A percentile compares a stretch with the other conserved stretches of the same genome.
Conservation (phyloP, 1,140 invertebrate species). For the Andrena cerasifolii region DNA sequence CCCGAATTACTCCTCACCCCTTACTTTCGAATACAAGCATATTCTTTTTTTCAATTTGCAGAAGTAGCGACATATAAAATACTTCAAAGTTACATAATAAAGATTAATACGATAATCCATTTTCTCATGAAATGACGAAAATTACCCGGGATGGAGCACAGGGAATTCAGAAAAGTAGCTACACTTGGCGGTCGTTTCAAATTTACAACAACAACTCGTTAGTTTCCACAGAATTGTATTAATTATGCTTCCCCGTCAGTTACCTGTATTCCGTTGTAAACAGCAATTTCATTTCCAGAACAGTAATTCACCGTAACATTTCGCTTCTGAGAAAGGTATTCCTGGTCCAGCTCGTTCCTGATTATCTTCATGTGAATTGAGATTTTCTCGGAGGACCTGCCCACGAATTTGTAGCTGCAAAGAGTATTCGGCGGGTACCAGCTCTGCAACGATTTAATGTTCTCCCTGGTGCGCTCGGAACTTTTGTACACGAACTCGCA, state of each 20-base stretch:
- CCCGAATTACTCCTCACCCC: too few species aligned
- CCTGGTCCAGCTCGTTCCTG: slow-evolving; percentile 60
- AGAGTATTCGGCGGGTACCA: slow-evolving; percentile 76
- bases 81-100: too few species aligned
- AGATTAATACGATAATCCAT: too few species aligned
- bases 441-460: slow-evolving; percentile 65
- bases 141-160: neutral
- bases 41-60: too few species aligned
- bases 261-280: slow-evolving; percentile 72
- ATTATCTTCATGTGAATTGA: slow-evolving; percentile 74
- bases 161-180: neutral
- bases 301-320: slow-evolving; percentile 71
- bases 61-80: too few species aligned
- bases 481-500: slow-evolving; percentile 73
- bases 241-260: neutral
- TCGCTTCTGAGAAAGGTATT: slow-evolving; percentile 46
- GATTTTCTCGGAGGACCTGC: slow-evolving; percentile 67
- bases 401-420: slow-evolving; percentile 74
- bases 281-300: slow-evolving; percentile 74
- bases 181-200: neutral
- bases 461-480: slow-evolving; percentile 64
- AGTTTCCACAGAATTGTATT: neutral
- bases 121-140: neutral
- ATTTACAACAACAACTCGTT: neutral
- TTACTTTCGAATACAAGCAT: too few species aligned